Percentiles rank a stretch among this genome's conserved stretches.
Evolutionary conservation across 2,888 invertebrate species (phyloP).

Genomic region (Hofmannophila pseudospretella): DNA sequence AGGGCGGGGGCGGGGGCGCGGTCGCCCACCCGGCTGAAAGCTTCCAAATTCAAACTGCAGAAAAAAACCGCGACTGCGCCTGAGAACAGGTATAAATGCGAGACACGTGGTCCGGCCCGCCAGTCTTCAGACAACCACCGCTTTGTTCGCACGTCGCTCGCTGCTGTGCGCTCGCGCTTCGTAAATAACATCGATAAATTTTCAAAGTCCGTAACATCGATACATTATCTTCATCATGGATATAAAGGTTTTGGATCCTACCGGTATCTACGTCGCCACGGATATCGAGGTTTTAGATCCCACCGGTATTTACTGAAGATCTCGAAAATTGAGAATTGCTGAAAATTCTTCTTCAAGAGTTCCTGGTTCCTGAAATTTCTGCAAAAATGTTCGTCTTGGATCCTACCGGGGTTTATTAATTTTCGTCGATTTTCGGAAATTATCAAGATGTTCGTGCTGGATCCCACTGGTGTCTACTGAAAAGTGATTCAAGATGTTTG

Average conservation of each 20-base stretch:
- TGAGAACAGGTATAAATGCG: conserved; percentile 62
- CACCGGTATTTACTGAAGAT: conserved; percentile 64
- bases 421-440: conserved; percentile 16
- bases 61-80: conserved; percentile 68
- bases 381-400: conserved; percentile 55
- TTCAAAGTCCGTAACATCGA: conserved; percentile 71
- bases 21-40: conserved; percentile 69
- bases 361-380: conserved; percentile 14
- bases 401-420: conserved; percentile 63
- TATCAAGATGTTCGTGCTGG: conserved; percentile 58
- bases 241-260: conserved; percentile 69
- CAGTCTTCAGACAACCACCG: conserved; percentile 55
- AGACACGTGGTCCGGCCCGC: conserved; percentile 59
- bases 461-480: conserved; percentile 61
- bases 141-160: conserved; percentile 48
- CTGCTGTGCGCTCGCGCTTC: conserved; percentile 32
- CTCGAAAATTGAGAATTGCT: conserved; percentile 10
- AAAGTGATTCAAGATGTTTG: conserved; percentile 63
- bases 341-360: conserved; percentile 10
- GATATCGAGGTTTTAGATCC: conserved; percentile 70
- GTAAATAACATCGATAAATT: too few relatives aligned
- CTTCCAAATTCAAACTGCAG: conserved; percentile 73
- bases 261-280: conserved; percentile 73
- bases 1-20: conserved; percentile 67
- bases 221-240: conserved; percentile 39